Base-by-base conservation (phyloP, 2,797 vertebrate genomes). In the Brotula barbata region DNA sequence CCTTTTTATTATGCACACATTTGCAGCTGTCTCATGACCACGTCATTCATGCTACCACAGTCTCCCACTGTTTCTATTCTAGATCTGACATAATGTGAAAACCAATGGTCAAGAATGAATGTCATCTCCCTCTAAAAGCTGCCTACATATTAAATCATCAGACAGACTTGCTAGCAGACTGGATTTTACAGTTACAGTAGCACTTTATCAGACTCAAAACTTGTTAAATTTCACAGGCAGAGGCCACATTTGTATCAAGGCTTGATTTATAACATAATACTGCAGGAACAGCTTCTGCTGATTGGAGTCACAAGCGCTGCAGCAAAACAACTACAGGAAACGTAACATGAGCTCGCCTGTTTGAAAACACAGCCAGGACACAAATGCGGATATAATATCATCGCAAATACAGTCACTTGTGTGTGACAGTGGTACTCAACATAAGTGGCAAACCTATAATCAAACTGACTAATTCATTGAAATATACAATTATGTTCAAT, bases 361-460 rank as follows among this genome's bases (percentile, higher is more conserved):
- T 70, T 33, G 65, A 73, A 82, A 83, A 28, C 33, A 65, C 72
- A 71, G 64, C 55, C 25, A 8, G 45, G 69, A 80, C 82, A 81
- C 82, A 85, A 85, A 79, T 67, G 81, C 49, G 54, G 83, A 86
- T 77, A 73, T 68, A 71, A 68, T 67, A 23, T 81, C 80, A 56
- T 58, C 80, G 80, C 71, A 84, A 60, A 65, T 78, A 53, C 58
- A 45, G 64, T 65, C 25, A 28, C 25, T 28, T n/a, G n/a, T n/a
- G n/a, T n/a, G n/a, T n/a, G n/a, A n/a, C n/a, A n/a, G n/a, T n/a
- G n/a, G n/a, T n/a, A n/a, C n/a, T n/a, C n/a, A 8, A 4, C 34
- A 10, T 12, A 36, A 6, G 34, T 10, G 7, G 34, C 34, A 36
- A 36, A 36, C 25, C n/a, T n/a, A n/a, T n/a, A n/a, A n/a, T n/a